These are phyloP conservation scores for Tenualosa thibaudeaui DNA, from an alignment of 2,797 vertebrate genomes.

Conservation along the genomic window DNA sequence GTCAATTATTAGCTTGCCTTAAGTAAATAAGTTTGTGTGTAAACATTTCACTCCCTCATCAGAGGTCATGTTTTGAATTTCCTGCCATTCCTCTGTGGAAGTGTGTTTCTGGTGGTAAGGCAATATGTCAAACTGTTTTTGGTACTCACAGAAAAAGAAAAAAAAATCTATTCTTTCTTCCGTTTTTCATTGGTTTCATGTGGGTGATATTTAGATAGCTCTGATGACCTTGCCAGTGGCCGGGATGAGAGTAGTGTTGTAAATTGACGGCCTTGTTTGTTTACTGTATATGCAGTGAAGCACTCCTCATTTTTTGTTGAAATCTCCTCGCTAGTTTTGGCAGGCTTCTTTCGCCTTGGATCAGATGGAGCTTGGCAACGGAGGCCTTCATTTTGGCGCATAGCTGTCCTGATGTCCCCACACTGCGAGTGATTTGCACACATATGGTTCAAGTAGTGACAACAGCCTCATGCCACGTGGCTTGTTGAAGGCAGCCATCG, in stretches of 20 bases:
- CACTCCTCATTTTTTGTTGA: background rate
- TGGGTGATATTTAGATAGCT: background rate
- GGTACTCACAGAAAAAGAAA: background rate
- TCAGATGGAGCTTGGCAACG: constrained; percentile 27
- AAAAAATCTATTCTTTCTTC: background rate
- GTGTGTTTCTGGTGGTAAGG: background rate
- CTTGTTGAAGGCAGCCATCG: constrained; percentile 15
- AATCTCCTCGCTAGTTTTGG: constrained; percentile 16
- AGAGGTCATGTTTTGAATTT: background rate
- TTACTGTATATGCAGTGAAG: constrained; percentile 42
- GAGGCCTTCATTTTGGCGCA: constrained; percentile 15
- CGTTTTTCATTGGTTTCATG: background rate
- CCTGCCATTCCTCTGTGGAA: background rate
- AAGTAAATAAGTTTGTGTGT: constrained; percentile 19
- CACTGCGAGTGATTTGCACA: background rate
- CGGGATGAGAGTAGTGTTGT: constrained; percentile 22
- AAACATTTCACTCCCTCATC: background rate
- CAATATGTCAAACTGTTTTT: background rate
- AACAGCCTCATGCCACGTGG: constrained; percentile 27
- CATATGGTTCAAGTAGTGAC: constrained; percentile 24
- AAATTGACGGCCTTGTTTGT: constrained; percentile 29
- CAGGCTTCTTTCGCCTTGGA: constrained; percentile 10
- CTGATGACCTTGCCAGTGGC: constrained; percentile 20
- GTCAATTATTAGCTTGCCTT: background rate
- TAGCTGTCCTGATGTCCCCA: background rate